Evolutionary conservation across 2,888 invertebrate species (phyloP), one percentile per base, ranked within the genome.

Genomic region (Melanostoma scalare): DNA sequence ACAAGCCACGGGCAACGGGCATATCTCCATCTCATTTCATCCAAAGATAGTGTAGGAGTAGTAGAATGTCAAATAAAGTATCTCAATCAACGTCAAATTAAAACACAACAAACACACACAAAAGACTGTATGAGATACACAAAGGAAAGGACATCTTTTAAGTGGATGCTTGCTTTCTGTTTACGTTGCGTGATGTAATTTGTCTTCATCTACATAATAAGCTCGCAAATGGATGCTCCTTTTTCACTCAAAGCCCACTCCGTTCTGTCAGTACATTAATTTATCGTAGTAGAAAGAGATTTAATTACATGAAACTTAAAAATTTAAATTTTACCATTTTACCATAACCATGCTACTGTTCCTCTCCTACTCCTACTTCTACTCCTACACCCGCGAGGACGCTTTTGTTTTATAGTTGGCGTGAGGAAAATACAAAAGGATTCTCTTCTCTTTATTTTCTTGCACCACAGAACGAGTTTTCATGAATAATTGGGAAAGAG

Each of bases 281-380:
- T 65, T 50, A 74, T 73, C 53, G 53, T 56, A 71, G 9, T 58
- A 65, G 38, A 77, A 68, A 60, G 48, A 67, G 55, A 78, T 84
- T 58, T 74, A 74, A 79, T 84, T 79, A 74, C 74, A 10, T 69
- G 40, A 65, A 78, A 84, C 74, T 74, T 52, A 50, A 67, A 77
- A 76, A 68, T 50, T 55, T 67, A 60, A 74, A 63, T 73, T 60
- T 67, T 50, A 72, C 63, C 52, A 73, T 55, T 10, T 50, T 46
- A 40, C 42, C 42, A 46, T 46, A 53, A 30, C 30, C 53, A 20
- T 20, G 20, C 20, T 20, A 1, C 20, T 20, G 20, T 20, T 20
- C 20, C 20, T 20, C 20, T 20, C 20, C 20, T 20, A 20, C 20
- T 20, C 48, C 38, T 10, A 36, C n/a, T n/a, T 35, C 10, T 31